Evolutionary conservation across 2,113 vertebrate genomes (phyloP), one percentile per base, ranked within the genome.

Genomic region (Cyanoramphus novaezelandiae): DNA sequence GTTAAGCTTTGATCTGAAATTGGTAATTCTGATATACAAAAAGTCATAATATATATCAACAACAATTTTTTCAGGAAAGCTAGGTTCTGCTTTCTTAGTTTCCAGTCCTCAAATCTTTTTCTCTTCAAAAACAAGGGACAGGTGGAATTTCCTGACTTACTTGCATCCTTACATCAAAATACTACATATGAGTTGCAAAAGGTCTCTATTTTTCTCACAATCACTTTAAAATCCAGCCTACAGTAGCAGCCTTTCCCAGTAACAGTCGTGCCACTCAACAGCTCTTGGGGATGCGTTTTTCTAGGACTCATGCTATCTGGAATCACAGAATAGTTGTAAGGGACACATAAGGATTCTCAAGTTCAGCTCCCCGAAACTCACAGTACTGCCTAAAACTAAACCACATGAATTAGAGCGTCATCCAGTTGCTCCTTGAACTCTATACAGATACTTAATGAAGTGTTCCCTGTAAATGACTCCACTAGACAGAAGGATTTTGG

Each of bases 381-480:
- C 29, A 65, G 19, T 41, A 69, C 53, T 57, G 21, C 3, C 1
- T 25, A 50, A 53, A 46, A 76, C 15, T 39, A 76, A 86, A 64
- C 15, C 23, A 10, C 16, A 84, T 24, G 8, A 50, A 39, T 39
- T 60, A 37, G 10, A 69, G 19, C 6, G 0, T 24, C 6, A 0
- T 39, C 27, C 24, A 53, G 18, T 53, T 3, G 2, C 12, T 44
- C 12, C 46, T 10, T 67, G 18, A 86, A 67, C 27, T 69, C 35
- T 37, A 31, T 2, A 52, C 29, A 57, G 20, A 27, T 15, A 69
- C 15, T 43, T 52, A 74, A 65, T 1, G 19, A 83, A 63, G 20
- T 43, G 35, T 17, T 82, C 49, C 46, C 33, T 4, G 21, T 13
- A 39, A 74, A 82, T 5, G 0, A 49, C 23, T 25, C 33, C 8